These are phyloP conservation scores for Dorcus hopei DNA, from an alignment of 2,888 invertebrate species.

Conservation along the genomic window DNA sequence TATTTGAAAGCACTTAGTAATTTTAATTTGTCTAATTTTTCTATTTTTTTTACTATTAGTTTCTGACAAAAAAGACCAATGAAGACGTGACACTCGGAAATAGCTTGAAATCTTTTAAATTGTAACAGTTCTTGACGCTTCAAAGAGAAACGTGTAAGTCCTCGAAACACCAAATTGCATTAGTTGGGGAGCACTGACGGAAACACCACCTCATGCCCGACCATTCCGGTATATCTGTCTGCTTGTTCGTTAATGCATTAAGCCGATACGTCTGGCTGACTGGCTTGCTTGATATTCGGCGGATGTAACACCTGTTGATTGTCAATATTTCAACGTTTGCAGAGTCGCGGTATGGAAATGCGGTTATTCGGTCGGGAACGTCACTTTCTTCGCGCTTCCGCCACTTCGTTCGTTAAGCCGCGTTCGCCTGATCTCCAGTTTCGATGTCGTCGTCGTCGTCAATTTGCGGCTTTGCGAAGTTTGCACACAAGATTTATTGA, in stretches of 20 bases:
- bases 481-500: no score
- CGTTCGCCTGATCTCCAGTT: no score
- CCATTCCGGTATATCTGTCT: background rate
- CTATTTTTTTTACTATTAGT: no score
- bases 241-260: conserved; percentile 15
- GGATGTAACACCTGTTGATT: conserved; percentile 44
- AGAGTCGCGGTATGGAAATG: conserved; percentile 42
- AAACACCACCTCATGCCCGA: background rate
- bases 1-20: no score
- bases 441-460: no score
- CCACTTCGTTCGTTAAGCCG: background rate
- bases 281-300: conserved; percentile 33
- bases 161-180: background rate
- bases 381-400: conserved; percentile 26
- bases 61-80: no score
- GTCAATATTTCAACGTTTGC: conserved; percentile 44
- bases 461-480: no score
- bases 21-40: no score
- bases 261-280: conserved; percentile 17
- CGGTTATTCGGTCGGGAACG: conserved; percentile 40
- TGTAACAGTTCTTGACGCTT: no score
- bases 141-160: no score
- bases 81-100: no score
- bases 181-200: background rate
- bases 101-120: no score